Evolutionary conservation across 2,113 vertebrate species (phyloP), one percentile per base, ranked within the genome.

Genomic region (Sapayoa aenigma): DNA sequence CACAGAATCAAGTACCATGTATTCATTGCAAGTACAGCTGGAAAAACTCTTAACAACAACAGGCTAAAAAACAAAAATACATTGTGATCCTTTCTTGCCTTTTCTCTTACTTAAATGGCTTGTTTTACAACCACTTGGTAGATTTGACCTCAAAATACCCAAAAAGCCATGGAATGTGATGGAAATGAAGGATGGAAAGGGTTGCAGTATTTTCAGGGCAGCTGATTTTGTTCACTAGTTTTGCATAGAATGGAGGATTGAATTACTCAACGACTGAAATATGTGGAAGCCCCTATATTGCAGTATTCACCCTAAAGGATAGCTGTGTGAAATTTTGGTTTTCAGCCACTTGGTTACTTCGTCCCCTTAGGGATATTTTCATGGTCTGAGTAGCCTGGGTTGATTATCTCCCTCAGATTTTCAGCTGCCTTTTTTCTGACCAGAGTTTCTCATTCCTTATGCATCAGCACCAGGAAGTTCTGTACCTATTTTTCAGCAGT

Each of bases 401-500:
- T 82, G 78, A 62, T 93, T 33, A 71, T 62, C 39, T 27, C 37
- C 39, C 14, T 81, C 76, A 56, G 58, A 68, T 81, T 91, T 78
- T 81, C 35, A 90, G 37, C 73, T 71, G 65, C 28, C 53, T 92
- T 90, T 89, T 89, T 21, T n/a, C 21, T 90, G 68, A n/a, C 35
- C 49, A 23, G 55, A 76, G 37, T 53, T 88, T 90, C 79, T 92
- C n/a, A 63, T 75, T 94, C 76, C 65, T 63, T 56, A 63, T n/a
- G 77, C 62, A 79, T 53, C 84, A 86, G 62, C 69, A 53, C 19
- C 67, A 56, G 79, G 69, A 84, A 96, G 90, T 90, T 81, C 53
- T 62, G 52, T 94, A 68, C 81, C 84, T 84, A 76, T 83, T 96
- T 87, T 89, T 92, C 87, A 96, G 89, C 53, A 76, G 67, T 55